Base-by-base conservation (phyloP, 2,797 vertebrate genomes). In the Notolepis coatsorum region DNA sequence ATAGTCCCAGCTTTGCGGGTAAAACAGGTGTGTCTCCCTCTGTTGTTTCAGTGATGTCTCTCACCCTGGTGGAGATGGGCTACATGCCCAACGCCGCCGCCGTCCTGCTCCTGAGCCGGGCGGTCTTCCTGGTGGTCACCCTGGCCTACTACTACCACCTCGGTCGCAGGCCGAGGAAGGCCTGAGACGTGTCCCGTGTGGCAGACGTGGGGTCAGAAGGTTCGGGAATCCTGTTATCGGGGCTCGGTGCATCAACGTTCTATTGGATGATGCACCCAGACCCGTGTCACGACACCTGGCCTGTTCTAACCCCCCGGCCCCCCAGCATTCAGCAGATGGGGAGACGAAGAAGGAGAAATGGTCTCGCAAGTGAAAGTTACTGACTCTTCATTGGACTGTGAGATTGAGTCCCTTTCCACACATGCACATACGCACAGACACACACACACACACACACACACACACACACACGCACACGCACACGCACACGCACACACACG, bases 121-220 rank as follows among this genome's bases (percentile, higher is more conserved):
- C 93, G 59, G 77, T 98, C 60, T 98, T 99, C 79, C 80, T 96
- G 55, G 77, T 74, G 42, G 86, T 98, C 92, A 96, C 95, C 60
- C 15, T 96, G 80, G 93, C 93, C 71, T 99, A 96, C 87, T 98
- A 99, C 82, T 96, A 97, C 86, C 96, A 97, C 90, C 92, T 98
- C 24, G 97, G 97, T 74, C 96, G 96, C 45, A 93, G 95, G 74
- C 77, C 93, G 59, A 98, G 96, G 90, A 99, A 99, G 90, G 89
- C 95, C 82, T 97, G 94, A 94, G 88, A 30, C 13, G 20, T 3
- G 3, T 15, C 43, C 18, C 27, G 15, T 13, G 27, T 4, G 58
- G 48, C 20, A 70, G 65, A 73, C 4, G 28, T 1, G 45, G 71
- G 68, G 57, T 65, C 64, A 52, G 56, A 80, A 72, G 69, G 66